Base-by-base conservation (phyloP, 1,140 invertebrate species). In the Nasonia longicornis region DNA sequence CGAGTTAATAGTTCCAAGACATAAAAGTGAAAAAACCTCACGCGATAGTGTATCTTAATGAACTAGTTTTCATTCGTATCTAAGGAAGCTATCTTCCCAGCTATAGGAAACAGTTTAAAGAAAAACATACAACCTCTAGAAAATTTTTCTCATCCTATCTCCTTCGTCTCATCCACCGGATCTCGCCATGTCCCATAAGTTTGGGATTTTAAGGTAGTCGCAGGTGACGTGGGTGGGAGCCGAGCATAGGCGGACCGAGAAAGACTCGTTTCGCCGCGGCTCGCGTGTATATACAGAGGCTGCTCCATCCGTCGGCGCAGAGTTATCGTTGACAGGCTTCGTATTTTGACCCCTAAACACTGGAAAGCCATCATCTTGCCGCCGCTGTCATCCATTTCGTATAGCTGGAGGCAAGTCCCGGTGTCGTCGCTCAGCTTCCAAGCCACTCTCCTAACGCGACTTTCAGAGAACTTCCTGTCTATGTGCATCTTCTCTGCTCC, bases 341-440 rank as follows among this genome's bases (percentile, higher is more conserved):
- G 83, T 83, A 79, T 80, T 76, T 85, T 80, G 77, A 86, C 84
- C 84, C 67, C 81, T 83, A 85, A 87, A 89, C 87, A 87, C 87
- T 84, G 85, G 67, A 87, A 87, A 84, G 76, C 85, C 85, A 88
- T 88, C 85, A 87, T 88, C 81, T 83, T 83, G 74, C 20, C 84
- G 77, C 11, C 20, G 74, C 71, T 78, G 70, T 42, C 58, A 77
- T 83, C 78, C 75, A 83, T 83, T 82, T 79, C 83, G 79, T 84
- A 79, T 10, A 7, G 83, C 79, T 84, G 80, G 82, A 84, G 71
- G 48, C 58, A 79, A 80, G 75, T 52, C 67, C 6, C 26, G 20
- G 45, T 42, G 20, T 35, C 70, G 7, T 71, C 3, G 70, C 76
- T 71, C 74, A 42, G 66, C 67, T 76, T 67, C 38, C 73, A 77